Evolutionary conservation across 2,888 invertebrate species (phyloP).

Genomic region (Gortyna flavago): DNA sequence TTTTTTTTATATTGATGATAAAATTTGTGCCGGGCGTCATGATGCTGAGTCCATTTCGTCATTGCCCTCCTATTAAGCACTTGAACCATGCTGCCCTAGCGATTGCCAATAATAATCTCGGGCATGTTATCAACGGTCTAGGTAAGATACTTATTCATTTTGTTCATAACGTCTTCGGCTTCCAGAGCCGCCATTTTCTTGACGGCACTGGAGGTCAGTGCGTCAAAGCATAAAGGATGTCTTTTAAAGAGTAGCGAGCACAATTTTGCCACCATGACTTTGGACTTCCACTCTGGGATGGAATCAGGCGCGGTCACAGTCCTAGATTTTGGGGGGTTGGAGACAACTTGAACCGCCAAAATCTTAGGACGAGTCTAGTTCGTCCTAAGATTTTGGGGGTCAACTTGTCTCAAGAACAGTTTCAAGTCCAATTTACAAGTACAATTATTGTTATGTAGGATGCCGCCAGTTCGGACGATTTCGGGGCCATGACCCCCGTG

Average conservation of each 20-base stretch:
- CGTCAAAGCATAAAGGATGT: neutral
- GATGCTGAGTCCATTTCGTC: slow-evolving; percentile 76
- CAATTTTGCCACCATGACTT: neutral
- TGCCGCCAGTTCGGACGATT: neutral
- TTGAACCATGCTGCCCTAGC: slow-evolving; percentile 69
- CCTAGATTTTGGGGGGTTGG: neutral
- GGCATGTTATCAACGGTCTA: slow-evolving; percentile 57
- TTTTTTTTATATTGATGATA: slow-evolving; percentile 49
- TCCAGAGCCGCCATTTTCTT: neutral
- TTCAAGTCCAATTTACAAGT: neutral
- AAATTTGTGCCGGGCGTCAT: slow-evolving; percentile 56
- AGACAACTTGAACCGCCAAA: neutral
- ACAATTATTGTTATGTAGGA: neutral
- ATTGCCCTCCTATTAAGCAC: slow-evolving; percentile 69
- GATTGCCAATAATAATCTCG: slow-evolving; percentile 63
- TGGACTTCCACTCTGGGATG: neutral
- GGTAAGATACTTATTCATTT: slow-evolving; percentile 66
- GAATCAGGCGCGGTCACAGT: neutral
- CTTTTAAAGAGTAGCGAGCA: neutral
- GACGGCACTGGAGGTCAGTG: neutral
- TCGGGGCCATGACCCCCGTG: neutral
- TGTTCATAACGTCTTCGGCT: neutral
- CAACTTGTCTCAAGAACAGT: neutral
- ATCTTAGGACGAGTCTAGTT: neutral
- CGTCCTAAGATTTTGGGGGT: neutral